These are phyloP conservation scores for Andrena cerasifolii DNA, from an alignment of 1,140 invertebrate species.

Conservation along the genomic window DNA sequence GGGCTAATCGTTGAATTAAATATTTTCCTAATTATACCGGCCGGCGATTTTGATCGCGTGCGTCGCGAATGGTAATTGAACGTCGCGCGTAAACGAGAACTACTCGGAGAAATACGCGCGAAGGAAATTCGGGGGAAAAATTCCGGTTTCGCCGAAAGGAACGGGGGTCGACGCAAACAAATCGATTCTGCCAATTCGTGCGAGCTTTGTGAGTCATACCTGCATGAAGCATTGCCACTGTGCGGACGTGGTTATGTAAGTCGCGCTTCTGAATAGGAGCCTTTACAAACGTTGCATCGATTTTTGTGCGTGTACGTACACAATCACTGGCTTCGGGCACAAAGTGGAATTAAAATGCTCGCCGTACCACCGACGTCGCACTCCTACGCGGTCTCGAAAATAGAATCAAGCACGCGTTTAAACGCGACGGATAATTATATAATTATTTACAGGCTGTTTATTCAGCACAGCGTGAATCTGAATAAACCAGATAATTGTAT, in stretches of 20 bases:
- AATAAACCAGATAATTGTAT: no score
- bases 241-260: slow-evolving; percentile 34
- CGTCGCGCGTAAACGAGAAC: neutral
- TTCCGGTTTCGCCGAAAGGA: slow-evolving; percentile 11
- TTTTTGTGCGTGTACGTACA: slow-evolving; percentile 27
- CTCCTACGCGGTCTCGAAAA: no score
- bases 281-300: slow-evolving; percentile 42
- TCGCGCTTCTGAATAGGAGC: slow-evolving; percentile 36
- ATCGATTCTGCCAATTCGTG: slow-evolving; percentile 20
- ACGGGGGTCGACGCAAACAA: slow-evolving; percentile 22
- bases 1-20: slow-evolving; percentile 32
- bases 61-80: neutral
- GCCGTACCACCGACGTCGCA: no score
- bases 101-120: rapidly evolving
- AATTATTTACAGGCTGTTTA: no score
- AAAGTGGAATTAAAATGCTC: slow-evolving; percentile 20
- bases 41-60: neutral
- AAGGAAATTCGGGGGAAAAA: neutral
- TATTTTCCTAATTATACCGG: slow-evolving; percentile 32
- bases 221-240: slow-evolving; percentile 31
- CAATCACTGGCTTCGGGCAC: slow-evolving; percentile 13
- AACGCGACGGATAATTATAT: no score
- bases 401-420: no score
- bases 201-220: slow-evolving; percentile 19
- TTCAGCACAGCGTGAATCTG: no score